Evolutionary conservation across 2,888 invertebrate genomes (phyloP).

Genomic region (Ommatoiulus sabulosus): DNA sequence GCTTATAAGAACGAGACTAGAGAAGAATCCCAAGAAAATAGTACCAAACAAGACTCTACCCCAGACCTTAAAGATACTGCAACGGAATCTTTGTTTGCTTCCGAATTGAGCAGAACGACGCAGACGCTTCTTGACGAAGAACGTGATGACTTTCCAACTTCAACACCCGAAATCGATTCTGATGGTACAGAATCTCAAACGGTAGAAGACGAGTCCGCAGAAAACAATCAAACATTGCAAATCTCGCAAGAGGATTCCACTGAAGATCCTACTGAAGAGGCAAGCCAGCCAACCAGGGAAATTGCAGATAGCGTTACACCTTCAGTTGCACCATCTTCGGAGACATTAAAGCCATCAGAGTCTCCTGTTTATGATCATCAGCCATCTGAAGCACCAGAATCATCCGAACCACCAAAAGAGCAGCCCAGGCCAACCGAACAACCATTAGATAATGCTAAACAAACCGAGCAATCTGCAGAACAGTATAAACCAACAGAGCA

Average conservation of each 20-base stretch:
- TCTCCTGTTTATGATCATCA: not conserved
- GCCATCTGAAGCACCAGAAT: not conserved
- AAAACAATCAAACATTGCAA: not conserved
- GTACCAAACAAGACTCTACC: not conserved
- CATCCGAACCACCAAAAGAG: not conserved
- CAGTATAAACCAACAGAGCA: conserved; percentile 41
- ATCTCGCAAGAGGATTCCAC: not conserved
- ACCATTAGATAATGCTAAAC: not conserved
- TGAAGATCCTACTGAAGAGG: not conserved
- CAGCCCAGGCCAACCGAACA: not conserved
- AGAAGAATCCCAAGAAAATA: not conserved
- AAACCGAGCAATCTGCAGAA: conserved; percentile 58
- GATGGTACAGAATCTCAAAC: not conserved
- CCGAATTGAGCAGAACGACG: not conserved
- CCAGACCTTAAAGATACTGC: not conserved
- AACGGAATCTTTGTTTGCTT: not conserved
- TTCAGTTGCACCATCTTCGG: not conserved
- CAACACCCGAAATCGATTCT: not conserved
- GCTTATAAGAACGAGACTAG: not conserved
- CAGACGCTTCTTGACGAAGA: not conserved
- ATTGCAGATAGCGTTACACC: not conserved
- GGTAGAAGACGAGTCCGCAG: not conserved
- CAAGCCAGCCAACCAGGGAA: not conserved
- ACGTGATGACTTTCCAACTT: not conserved
- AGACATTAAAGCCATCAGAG: not conserved